These are phyloP conservation scores for Lathamus discolor DNA, from an alignment of 2,113 vertebrate species.

Conservation along the genomic window DNA sequence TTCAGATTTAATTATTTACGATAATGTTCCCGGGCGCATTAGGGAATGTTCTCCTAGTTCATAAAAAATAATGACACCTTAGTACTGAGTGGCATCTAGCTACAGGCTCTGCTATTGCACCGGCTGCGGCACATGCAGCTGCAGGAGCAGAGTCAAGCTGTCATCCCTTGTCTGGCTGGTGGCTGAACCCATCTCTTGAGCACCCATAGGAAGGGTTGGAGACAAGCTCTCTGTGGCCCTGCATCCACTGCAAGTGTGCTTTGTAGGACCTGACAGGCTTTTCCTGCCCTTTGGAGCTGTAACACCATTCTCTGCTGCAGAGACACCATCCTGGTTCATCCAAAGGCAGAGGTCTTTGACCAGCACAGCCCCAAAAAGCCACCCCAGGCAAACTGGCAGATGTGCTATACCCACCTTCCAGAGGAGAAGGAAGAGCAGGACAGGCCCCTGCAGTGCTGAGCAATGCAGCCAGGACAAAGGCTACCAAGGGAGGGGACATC, in stretches of 20 bases:
- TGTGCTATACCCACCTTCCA: accelerated
- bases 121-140: not conserved
- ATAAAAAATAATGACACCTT: not conserved
- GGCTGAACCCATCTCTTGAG: not conserved
- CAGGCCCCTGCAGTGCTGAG: accelerated
- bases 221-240: accelerated
- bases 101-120: slow-evolving; percentile 7
- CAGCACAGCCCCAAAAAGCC: not conserved
- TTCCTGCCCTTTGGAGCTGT: not conserved
- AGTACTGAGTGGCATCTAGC: slow-evolving; percentile 42
- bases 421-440: not conserved
- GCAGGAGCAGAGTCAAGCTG: not conserved
- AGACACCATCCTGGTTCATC: not conserved
- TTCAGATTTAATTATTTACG: slow-evolving; percentile 63
- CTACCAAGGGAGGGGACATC: not conserved
- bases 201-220: not conserved
- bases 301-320: too few species aligned
- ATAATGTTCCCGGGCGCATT: slow-evolving; percentile 38
- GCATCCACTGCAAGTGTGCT: not conserved
- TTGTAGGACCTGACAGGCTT: not conserved
- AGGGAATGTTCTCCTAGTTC: slow-evolving; percentile 23
- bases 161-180: accelerated
- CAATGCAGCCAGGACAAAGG: not conserved
- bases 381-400: not conserved
- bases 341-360: not conserved